Conservation (phyloP, 2,113 vertebrate genomes). For the Amphiprion percula region DNA sequence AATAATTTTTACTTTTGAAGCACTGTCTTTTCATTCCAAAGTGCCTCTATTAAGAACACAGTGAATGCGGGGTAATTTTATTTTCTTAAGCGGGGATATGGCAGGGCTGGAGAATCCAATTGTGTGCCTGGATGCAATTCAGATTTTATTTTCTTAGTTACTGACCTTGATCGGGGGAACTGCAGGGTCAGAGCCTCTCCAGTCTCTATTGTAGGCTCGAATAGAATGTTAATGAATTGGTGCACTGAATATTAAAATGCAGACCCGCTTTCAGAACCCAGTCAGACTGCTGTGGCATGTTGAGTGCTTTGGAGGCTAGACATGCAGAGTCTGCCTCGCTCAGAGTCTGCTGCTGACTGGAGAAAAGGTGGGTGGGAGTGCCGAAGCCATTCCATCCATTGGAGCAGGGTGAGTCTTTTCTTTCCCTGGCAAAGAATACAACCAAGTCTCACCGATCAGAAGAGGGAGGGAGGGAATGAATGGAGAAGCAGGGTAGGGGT, state of each 20-base stretch:
- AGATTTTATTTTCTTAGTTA: constrained; percentile 86
- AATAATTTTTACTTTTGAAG: constrained; percentile 76
- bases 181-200: constrained; percentile 82
- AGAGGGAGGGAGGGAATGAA: constrained; percentile 64
- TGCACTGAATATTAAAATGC: constrained; percentile 82
- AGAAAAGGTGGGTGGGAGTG: constrained; percentile 61
- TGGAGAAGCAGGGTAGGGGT: constrained; percentile 15
- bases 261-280: constrained; percentile 76
- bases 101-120: constrained; percentile 69
- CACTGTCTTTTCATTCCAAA: constrained; percentile 73
- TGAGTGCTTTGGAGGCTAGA: constrained; percentile 82
- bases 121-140: constrained; percentile 76
- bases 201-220: constrained; percentile 79
- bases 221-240: constrained; percentile 87
- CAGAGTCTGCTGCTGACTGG: constrained; percentile 47
- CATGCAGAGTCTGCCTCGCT: constrained; percentile 63
- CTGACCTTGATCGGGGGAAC: constrained; percentile 85
- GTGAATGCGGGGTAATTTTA: constrained; percentile 71
- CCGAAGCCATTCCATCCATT: constrained; percentile 66
- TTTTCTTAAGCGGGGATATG: constrained; percentile 69
- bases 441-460: constrained; percentile 31
- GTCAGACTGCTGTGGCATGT: constrained; percentile 82
- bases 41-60: constrained; percentile 75
- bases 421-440: constrained; percentile 48
- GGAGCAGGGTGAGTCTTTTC: constrained; percentile 69